These are phyloP conservation scores for Dissostichus mawsoni DNA, from an alignment of 2,113 vertebrate genomes.

Conservation along the genomic window DNA sequence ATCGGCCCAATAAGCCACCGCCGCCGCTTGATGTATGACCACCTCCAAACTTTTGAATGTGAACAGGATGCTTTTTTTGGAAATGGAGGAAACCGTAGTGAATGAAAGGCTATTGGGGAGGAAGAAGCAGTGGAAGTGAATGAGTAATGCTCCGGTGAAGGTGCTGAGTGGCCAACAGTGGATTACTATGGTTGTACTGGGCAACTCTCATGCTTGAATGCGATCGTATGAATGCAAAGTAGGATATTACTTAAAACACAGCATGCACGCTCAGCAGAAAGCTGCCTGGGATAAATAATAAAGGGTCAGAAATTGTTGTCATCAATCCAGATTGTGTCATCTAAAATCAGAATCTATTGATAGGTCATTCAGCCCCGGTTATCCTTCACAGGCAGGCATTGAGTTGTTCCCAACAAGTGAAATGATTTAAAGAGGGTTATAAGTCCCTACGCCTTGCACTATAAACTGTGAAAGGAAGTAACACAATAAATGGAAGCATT, in stretches of 20 bases:
- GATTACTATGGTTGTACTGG: conserved; percentile 43
- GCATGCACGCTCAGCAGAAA: conserved; percentile 55
- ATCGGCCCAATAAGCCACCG: conserved; percentile 49
- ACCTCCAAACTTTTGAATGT: conserved; percentile 68
- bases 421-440: conserved; percentile 50
- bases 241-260: conserved; percentile 40
- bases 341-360: conserved; percentile 51
- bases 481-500: conserved; percentile 61
- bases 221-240: conserved; percentile 67
- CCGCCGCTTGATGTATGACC: conserved; percentile 69
- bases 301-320: conserved; percentile 54
- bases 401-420: conserved; percentile 31
- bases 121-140: conserved; percentile 46
- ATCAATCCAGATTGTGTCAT: conserved; percentile 43
- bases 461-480: conserved; percentile 57
- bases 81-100: conserved; percentile 58
- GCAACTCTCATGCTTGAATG: conserved; percentile 45
- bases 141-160: conserved; percentile 67
- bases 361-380: conserved; percentile 43
- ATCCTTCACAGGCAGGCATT: not conserved
- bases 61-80: conserved; percentile 65
- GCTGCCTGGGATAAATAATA: conserved; percentile 44
- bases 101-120: conserved; percentile 46
- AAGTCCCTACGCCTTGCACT: conserved; percentile 11
- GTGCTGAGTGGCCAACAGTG: conserved; percentile 71